A percentile compares a stretch with the other conserved stretches of the same genome.
These are phyloP conservation scores for Pachydiplax longipennis DNA, from an alignment of 2,888 invertebrate species.

Conservation along the genomic window DNA sequence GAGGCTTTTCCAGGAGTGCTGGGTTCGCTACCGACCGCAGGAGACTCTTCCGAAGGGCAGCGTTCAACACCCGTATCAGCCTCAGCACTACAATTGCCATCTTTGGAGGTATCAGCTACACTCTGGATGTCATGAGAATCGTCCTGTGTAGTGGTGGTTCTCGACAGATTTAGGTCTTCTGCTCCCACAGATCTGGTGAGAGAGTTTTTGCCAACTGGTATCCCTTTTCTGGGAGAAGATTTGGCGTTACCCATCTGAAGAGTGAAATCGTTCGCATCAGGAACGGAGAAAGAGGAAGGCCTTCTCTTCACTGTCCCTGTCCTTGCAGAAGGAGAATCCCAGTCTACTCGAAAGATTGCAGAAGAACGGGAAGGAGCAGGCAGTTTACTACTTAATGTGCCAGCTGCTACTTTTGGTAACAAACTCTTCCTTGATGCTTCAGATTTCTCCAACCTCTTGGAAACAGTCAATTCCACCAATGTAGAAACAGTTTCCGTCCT, in stretches of 20 bases:
- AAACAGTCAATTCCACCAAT: background rate
- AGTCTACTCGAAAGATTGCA: slow-evolving; percentile 63
- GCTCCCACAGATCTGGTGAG: background rate
- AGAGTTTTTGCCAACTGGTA: background rate
- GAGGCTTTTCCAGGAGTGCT: background rate
- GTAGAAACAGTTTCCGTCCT: background rate
- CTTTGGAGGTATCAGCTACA: too few species aligned
- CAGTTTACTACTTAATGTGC: background rate
- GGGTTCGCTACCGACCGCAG: background rate
- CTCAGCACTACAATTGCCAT: background rate
- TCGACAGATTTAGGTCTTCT: background rate
- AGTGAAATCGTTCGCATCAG: background rate
- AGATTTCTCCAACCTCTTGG: slow-evolving; percentile 2
- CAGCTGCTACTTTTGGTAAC: background rate
- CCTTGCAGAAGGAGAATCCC: slow-evolving; percentile 75
- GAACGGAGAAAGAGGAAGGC: slow-evolving; percentile 63
- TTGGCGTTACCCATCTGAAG: slow-evolving; percentile 11
- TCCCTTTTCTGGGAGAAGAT: slow-evolving; percentile 12
- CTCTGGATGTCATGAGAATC: too few species aligned
- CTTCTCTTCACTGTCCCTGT: slow-evolving; percentile 77
- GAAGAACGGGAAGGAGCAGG: background rate
- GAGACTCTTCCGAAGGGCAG: background rate
- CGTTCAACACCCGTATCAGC: background rate
- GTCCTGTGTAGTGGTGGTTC: too few species aligned
- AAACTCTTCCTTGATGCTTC: background rate